Evolutionary conservation across 2,797 vertebrate species (phyloP).

Genomic region (Enteromius mattozi): DNA sequence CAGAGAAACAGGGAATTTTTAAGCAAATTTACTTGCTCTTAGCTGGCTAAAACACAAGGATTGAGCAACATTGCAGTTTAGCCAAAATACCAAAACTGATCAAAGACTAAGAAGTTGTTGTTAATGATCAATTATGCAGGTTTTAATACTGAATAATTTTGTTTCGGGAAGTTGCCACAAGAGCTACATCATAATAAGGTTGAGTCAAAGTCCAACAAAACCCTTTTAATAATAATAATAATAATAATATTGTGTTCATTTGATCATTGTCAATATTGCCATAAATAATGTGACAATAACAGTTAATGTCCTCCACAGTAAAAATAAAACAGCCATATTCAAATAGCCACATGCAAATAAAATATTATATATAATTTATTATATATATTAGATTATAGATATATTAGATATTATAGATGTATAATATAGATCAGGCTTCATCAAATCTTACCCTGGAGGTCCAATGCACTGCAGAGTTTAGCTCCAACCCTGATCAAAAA

Average conservation of each 20-base stretch:
- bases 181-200: not conserved
- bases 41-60: constrained; percentile 6
- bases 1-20: constrained; percentile 1
- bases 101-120: not conserved
- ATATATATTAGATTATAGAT: too few species aligned
- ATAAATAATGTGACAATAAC: not conserved
- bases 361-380: not conserved
- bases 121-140: not conserved
- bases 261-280: not conserved
- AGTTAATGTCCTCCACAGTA: not conserved
- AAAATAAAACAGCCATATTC: not conserved
- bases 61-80: not conserved
- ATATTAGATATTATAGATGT: too few species aligned
- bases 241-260: too few species aligned
- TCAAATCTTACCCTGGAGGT: too few species aligned
- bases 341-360: not conserved
- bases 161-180: not conserved
- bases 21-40: constrained; percentile 9
- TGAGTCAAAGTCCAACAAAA: not conserved
- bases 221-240: not conserved
- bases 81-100: constrained; percentile 3
- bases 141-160: not conserved
- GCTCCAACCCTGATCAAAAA: too few species aligned
- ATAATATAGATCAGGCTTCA: too few species aligned
- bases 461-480: too few species aligned